Conservation (phyloP, 2,888 invertebrate genomes). For the Helobdella robusta region DNA sequence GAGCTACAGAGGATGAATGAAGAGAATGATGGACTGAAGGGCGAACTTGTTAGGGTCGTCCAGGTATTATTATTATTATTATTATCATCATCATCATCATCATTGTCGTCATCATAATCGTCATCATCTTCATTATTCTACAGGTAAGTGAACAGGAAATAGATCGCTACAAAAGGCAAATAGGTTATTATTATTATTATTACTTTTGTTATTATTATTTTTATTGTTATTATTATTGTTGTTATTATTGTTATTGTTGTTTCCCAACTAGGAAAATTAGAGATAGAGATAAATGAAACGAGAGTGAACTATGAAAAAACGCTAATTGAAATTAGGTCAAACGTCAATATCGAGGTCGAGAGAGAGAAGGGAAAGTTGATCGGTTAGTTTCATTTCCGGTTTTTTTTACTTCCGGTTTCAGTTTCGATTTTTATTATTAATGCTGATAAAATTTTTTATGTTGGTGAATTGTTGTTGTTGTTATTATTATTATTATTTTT, state of each 20-base stretch:
- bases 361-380: slow-evolving; percentile 47
- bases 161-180: background rate
- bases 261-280: slow-evolving; percentile 1
- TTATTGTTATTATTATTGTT: background rate
- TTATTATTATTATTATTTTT: slow-evolving; percentile 11
- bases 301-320: slow-evolving; percentile 34
- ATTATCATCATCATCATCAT: too few species aligned
- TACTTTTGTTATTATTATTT: too few species aligned
- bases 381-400: slow-evolving; percentile 35
- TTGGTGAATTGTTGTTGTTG: slow-evolving; percentile 9
- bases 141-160: background rate
- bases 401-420: slow-evolving; percentile 4
- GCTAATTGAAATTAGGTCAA: slow-evolving; percentile 39
- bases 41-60: slow-evolving; percentile 5
- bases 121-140: too few species aligned
- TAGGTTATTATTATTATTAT: too few species aligned
- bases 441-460: slow-evolving; percentile 1
- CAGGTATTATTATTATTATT: too few species aligned
- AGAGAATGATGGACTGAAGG: too few species aligned
- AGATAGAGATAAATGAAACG: slow-evolving; percentile 20
- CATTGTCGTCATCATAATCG: too few species aligned
- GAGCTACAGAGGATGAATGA: too few species aligned
- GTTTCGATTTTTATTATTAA: background rate
- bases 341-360: slow-evolving; percentile 46
- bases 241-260: background rate